Evolutionary conservation across 2,113 vertebrate species (phyloP).

Genomic region (Clinocottus analis): DNA sequence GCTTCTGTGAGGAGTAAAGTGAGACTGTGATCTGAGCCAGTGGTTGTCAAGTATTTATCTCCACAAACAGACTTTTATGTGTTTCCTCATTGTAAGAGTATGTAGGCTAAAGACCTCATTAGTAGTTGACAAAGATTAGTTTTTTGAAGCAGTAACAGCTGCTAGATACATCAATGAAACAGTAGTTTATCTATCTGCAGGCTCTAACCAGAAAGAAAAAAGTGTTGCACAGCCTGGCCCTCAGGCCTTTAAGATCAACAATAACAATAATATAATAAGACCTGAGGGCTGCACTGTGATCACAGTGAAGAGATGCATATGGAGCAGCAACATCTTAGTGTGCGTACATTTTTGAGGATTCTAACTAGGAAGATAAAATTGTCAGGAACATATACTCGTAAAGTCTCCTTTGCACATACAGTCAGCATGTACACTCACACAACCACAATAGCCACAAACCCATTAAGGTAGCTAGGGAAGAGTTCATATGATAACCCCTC

Average conservation of each 20-base stretch:
- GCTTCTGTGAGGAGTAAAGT: conserved; percentile 6
- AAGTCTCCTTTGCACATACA: background rate
- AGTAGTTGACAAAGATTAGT: background rate
- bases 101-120: conserved; percentile 22
- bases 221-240: background rate
- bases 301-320: too few species aligned
- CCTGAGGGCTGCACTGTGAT: background rate
- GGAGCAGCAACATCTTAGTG: background rate
- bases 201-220: background rate
- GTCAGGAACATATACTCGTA: background rate
- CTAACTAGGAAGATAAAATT: conserved; percentile 2
- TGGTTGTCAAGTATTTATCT: conserved; percentile 22
- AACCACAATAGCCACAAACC: conserved; percentile 51
- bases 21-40: conserved; percentile 6
- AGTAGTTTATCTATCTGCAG: conserved; percentile 1
- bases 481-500: conserved; percentile 66
- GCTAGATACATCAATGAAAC: background rate
- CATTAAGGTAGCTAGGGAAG: conserved; percentile 55
- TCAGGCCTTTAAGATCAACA: background rate
- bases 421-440: background rate
- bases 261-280: background rate
- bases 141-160: conserved; percentile 7
- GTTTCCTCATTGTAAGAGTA: background rate
- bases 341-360: background rate
- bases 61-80: conserved; percentile 10